Percentiles rank a stretch among this genome's conserved stretches.
phyloP scores from a whole-genome alignment of 1,140 invertebrate species.

The Drosophila willistoni region DNA sequence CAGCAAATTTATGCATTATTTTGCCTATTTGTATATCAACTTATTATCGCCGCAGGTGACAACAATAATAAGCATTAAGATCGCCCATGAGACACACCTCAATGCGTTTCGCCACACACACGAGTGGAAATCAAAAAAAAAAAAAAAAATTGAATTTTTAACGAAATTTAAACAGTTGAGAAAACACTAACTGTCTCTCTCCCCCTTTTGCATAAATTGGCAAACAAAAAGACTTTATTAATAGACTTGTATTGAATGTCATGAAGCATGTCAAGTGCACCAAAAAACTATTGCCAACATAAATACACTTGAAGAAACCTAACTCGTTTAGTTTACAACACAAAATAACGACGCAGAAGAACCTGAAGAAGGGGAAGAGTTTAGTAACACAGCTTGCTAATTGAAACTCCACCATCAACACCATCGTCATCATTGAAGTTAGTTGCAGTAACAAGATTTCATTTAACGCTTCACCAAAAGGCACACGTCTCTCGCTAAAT shows the following conservation, averaged over 20 bases:
- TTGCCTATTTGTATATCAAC: constrained; percentile 26
- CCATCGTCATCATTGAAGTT: too few relatives aligned
- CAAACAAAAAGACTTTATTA: constrained; percentile 3
- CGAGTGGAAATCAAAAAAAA: neutral
- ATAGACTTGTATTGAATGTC: constrained; percentile 11
- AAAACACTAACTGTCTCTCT: neutral
- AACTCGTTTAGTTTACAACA: too few relatives aligned
- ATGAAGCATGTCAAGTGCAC: constrained; percentile 2
- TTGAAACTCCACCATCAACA: too few relatives aligned
- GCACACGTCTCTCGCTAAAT: too few relatives aligned
- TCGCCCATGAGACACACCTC: constrained; percentile 8
- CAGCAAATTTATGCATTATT: constrained; percentile 17
- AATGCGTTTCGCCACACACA: constrained; percentile 5
- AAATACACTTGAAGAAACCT: neutral
- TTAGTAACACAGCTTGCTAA: too few relatives aligned
- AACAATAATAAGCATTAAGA: constrained; percentile 15
- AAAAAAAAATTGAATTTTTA: constrained; percentile 3
- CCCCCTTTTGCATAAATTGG: neutral
- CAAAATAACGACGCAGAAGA: too few relatives aligned
- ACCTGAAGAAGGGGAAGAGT: too few relatives aligned
- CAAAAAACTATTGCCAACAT: neutral
- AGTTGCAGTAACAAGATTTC: too few relatives aligned
- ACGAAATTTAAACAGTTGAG: constrained; percentile 21
- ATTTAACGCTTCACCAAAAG: too few relatives aligned
- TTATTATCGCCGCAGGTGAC: constrained; percentile 20